These are phyloP conservation scores for Acholoe squamosa DNA, from an alignment of 2,888 invertebrate genomes.

Conservation along the genomic window DNA sequence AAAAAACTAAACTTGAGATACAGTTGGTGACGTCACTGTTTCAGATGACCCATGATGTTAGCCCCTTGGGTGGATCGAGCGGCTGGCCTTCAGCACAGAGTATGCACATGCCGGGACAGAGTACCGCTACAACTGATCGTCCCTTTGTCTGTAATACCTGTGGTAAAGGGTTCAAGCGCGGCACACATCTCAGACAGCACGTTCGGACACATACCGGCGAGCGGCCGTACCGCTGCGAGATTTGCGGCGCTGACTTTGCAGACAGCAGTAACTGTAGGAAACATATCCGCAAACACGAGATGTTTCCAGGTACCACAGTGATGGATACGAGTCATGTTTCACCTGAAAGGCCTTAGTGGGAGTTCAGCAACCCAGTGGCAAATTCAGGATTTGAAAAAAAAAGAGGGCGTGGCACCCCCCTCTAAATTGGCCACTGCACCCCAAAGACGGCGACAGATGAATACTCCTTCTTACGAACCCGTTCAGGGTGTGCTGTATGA, in stretches of 20 bases:
- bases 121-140: not conserved
- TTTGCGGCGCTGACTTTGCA: slow-evolving; percentile 21
- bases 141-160: not conserved
- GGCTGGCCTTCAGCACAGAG: not conserved
- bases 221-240: slow-evolving; percentile 9
- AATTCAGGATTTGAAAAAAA: too few species aligned
- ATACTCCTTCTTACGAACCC: too few species aligned
- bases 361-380: too few species aligned
- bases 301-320: not conserved
- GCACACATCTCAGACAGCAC: not conserved
- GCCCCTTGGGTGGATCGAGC: not conserved
- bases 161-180: slow-evolving; percentile 13
- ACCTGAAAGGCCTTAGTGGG: too few species aligned
- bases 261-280: slow-evolving; percentile 20
- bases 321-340: too few species aligned
- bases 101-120: not conserved
- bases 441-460: too few species aligned
- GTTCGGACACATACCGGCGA: slow-evolving; percentile 28
- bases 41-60: slow-evolving; percentile 16
- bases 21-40: slow-evolving; percentile 46
- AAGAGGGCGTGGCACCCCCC: too few species aligned
- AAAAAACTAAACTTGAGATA: not conserved
- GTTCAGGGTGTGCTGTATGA: too few species aligned
- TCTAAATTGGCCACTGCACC: too few species aligned
- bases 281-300: slow-evolving; percentile 17